These are phyloP conservation scores for Setophaga kirtlandii DNA, from an alignment of 2,113 vertebrate genomes.

Conservation along the genomic window DNA sequence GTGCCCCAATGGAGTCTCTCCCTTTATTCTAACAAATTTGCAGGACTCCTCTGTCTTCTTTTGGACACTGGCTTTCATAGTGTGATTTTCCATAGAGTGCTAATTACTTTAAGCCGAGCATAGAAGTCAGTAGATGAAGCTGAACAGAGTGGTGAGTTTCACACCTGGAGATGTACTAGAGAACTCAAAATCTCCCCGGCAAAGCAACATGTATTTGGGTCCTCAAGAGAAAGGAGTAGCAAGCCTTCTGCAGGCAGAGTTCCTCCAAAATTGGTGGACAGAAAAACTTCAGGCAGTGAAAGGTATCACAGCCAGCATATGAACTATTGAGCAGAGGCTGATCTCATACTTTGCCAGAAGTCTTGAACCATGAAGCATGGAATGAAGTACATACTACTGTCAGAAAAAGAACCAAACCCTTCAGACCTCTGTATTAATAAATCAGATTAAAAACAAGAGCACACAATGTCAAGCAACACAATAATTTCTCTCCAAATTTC, in stretches of 20 bases:
- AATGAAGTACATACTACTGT: background rate
- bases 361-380: background rate
- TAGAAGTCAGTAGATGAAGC: background rate
- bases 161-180: background rate
- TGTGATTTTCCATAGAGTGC: fast-evolving
- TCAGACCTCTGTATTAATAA: background rate
- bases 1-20: background rate
- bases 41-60: background rate
- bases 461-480: background rate
- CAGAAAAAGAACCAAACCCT: background rate
- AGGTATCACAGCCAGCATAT: background rate
- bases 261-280: fast-evolving
- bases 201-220: fast-evolving
- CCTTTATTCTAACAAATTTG: too few relatives aligned
- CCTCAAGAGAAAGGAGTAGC: background rate
- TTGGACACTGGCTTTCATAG: background rate
- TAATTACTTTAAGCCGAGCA: background rate
- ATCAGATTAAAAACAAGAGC: background rate
- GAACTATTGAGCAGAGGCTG: fast-evolving
- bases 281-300: background rate
- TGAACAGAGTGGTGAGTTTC: background rate
- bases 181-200: background rate
- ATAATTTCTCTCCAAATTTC: background rate
- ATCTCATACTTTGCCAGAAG: background rate
- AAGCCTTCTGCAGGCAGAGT: background rate